Conservation (phyloP, 2,888 invertebrate genomes). For the Clanis bilineata region DNA sequence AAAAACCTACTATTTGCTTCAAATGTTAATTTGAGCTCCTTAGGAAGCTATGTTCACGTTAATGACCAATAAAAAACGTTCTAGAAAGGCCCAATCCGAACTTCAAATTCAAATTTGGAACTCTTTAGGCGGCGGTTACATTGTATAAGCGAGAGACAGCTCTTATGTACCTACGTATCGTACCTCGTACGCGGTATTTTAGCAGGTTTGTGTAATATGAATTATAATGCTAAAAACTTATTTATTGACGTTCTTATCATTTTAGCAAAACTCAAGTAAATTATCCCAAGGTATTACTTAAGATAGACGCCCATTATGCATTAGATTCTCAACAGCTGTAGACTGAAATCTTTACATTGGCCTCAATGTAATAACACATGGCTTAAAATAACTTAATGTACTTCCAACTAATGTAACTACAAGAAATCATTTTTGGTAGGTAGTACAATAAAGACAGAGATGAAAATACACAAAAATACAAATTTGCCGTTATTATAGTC, state of each 20-base stretch:
- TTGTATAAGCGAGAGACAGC: conserved; percentile 1
- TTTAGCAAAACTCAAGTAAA: neutral
- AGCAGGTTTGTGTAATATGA: neutral
- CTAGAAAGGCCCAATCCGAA: conserved; percentile 68
- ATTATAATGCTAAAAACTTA: neutral
- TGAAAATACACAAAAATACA: neutral
- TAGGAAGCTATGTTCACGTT: conserved; percentile 69
- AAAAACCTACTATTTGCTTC: too few relatives aligned
- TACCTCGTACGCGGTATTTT: neutral
- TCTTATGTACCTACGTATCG: too few relatives aligned
- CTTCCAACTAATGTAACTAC: too few relatives aligned
- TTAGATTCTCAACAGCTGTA: neutral
- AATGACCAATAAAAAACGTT: conserved; percentile 54
- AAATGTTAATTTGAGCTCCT: too few relatives aligned
- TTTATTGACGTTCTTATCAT: neutral
- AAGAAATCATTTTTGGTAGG: too few relatives aligned
- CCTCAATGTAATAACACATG: too few relatives aligned
- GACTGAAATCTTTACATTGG: neutral
- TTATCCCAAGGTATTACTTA: neutral
- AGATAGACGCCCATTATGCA: neutral
- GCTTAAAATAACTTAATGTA: too few relatives aligned
- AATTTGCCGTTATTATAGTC: conserved; percentile 23
- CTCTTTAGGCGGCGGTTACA: conserved; percentile 47
- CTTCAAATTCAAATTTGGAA: conserved; percentile 72
- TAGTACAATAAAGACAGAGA: too few relatives aligned